Evolutionary conservation across 2,888 invertebrate species (phyloP).

Genomic region (Erynnis tages): DNA sequence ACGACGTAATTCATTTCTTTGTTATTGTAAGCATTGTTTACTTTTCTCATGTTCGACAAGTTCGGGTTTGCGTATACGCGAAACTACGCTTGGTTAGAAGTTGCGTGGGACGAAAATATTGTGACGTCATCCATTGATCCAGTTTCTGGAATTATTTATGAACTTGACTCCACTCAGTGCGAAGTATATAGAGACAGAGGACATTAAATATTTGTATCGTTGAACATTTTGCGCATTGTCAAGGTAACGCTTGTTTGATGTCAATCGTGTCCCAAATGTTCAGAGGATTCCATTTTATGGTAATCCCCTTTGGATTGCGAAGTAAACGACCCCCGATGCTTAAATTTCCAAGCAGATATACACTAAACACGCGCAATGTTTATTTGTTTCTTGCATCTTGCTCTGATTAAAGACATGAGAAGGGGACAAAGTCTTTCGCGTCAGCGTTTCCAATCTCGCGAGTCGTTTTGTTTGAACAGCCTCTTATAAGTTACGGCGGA

Average conservation of each 20-base stretch:
- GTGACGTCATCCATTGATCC: conserved; percentile 9
- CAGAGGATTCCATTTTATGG: not conserved
- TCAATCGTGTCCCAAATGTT: not conserved
- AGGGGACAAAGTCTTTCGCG: not conserved
- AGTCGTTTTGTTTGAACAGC: not conserved
- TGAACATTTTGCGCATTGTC: not conserved
- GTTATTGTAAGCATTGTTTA: too few species aligned
- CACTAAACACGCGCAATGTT: not conserved
- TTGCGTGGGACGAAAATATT: conserved; percentile 6
- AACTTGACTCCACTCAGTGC: not conserved
- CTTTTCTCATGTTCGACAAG: too few species aligned
- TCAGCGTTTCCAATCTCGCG: not conserved
- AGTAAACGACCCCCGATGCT: not conserved
- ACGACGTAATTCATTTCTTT: too few species aligned
- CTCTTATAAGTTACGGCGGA: not conserved
- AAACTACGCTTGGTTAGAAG: too few species aligned
- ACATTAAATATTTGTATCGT: not conserved
- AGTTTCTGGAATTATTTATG: conserved; percentile 14
- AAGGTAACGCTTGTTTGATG: not conserved
- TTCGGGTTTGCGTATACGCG: too few species aligned
- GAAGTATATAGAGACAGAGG: not conserved
- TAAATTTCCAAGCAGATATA: not conserved
- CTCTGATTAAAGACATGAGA: not conserved
- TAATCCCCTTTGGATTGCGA: not conserved
- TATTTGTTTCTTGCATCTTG: not conserved